Conservation (phyloP, 2,113 vertebrate species). For the Diadophis punctatus region DNA sequence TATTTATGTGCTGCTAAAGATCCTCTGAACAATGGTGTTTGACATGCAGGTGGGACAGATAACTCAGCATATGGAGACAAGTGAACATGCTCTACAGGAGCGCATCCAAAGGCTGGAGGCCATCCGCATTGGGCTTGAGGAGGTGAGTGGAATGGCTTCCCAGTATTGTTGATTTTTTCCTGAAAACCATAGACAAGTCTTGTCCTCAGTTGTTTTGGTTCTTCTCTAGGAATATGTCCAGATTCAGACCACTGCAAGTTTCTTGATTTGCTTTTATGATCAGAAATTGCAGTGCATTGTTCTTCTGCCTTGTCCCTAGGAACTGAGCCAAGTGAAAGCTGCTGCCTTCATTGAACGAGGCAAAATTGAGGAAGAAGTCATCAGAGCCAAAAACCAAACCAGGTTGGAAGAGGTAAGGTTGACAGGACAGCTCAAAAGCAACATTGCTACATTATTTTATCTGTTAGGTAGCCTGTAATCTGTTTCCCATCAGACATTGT, state of each 20-base stretch:
- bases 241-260: background rate
- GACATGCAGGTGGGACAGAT: slow-evolving; percentile 79
- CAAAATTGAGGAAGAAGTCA: slow-evolving; percentile 82
- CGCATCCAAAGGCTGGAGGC: slow-evolving; percentile 84
- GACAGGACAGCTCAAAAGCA: background rate
- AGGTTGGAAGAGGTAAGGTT: slow-evolving; percentile 83
- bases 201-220: background rate
- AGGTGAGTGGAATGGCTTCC: slow-evolving; percentile 70
- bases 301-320: slow-evolving; percentile 66
- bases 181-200: background rate
- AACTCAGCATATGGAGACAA: slow-evolving; percentile 77
- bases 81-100: slow-evolving; percentile 77
- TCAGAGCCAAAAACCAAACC: slow-evolving; percentile 73
- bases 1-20: background rate
- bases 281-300: background rate
- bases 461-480: background rate
- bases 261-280: no score
- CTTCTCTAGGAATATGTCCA: background rate
- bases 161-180: background rate
- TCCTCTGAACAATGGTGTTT: background rate
- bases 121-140: slow-evolving; percentile 79
- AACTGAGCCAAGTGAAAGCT: slow-evolving; percentile 81
- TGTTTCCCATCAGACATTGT: background rate
- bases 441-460: background rate
- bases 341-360: slow-evolving; percentile 70